A percentile compares a stretch with the other conserved stretches of the same genome.
Evolutionary conservation across 2,888 invertebrate species (phyloP).

Genomic region (Drosophila colorata): DNA sequence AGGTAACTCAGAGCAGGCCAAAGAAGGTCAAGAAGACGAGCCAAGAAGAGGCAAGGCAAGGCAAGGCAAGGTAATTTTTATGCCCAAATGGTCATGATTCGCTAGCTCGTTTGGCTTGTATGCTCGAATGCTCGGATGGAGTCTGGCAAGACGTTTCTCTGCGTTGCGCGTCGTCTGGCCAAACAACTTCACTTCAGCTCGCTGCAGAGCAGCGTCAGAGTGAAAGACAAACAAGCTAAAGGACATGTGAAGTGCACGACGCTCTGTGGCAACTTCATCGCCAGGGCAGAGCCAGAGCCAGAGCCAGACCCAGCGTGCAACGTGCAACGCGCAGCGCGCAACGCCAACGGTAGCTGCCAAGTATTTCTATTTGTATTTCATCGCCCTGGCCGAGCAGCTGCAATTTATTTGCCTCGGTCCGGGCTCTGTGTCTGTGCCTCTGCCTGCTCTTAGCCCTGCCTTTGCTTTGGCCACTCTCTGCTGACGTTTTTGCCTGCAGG

Average conservation of each 20-base stretch:
- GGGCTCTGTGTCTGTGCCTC: conserved; percentile 7
- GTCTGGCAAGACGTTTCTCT: conserved; percentile 40
- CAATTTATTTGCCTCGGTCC: conserved; percentile 69
- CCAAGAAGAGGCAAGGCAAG: conserved; percentile 18
- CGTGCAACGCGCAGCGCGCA: conserved; percentile 29
- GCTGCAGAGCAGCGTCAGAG: conserved; percentile 64
- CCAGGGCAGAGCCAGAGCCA: conserved; percentile 21
- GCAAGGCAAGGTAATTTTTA: conserved; percentile 68
- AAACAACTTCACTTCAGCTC: conserved; percentile 64
- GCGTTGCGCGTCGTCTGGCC: conserved; percentile 72
- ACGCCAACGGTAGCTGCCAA: conserved; percentile 74
- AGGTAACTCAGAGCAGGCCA: conserved; percentile 56
- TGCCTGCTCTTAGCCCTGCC: conserved; percentile 6
- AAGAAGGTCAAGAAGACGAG: conserved; percentile 61
- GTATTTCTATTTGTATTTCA: conserved; percentile 82
- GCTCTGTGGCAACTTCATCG: conserved; percentile 71
- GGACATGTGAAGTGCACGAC: conserved; percentile 77
- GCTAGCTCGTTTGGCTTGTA: conserved; percentile 53
- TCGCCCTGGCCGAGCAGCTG: conserved; percentile 77
- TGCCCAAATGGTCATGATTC: conserved; percentile 78
- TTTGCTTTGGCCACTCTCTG: conserved; percentile 15
- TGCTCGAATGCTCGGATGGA: conserved; percentile 19
- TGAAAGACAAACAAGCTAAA: conserved; percentile 80
- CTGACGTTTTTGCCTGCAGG: conserved; percentile 62
- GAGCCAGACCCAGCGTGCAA: conserved; percentile 5